Percentiles rank a stretch among this genome's conserved stretches.
These are phyloP conservation scores for Eclectus roratus DNA, from an alignment of 2,113 vertebrate species.

Conservation along the genomic window DNA sequence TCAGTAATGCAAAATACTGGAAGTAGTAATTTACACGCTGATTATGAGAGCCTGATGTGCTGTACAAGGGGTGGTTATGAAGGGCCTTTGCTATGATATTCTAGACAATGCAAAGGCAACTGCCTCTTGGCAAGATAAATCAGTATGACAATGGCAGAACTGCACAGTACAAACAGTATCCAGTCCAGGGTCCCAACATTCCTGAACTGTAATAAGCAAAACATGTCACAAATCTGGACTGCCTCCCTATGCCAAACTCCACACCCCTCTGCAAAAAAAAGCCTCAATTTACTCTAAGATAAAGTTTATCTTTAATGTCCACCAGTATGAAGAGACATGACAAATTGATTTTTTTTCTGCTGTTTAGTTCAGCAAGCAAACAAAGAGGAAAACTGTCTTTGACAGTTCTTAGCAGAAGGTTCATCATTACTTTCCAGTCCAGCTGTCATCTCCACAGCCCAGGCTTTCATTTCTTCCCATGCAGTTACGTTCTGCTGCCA, in stretches of 20 bases:
- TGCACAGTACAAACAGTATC: neutral
- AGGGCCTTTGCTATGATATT: neutral
- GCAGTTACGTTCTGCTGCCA: neutral
- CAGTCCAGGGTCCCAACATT: neutral
- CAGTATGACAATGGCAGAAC: neutral
- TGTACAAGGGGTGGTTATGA: neutral
- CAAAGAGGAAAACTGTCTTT: neutral
- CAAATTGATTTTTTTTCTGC: neutral
- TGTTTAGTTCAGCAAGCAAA: neutral
- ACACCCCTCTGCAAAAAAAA: neutral
- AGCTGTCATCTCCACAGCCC: neutral
- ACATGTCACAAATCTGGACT: neutral
- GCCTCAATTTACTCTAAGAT: neutral
- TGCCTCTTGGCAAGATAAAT: neutral
- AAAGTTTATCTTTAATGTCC: neutral
- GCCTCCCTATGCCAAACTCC: neutral
- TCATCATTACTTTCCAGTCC: neutral
- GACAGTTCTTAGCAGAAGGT: neutral
- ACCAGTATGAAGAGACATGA: neutral
- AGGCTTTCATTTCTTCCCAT: neutral
- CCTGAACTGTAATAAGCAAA: neutral
- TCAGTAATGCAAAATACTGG: neutral
- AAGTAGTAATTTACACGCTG: neutral
- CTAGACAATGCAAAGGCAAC: neutral
- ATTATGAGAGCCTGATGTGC: neutral